Evolutionary conservation across 2,888 invertebrate genomes (phyloP).

Genomic region (Pyrrhia umbra): DNA sequence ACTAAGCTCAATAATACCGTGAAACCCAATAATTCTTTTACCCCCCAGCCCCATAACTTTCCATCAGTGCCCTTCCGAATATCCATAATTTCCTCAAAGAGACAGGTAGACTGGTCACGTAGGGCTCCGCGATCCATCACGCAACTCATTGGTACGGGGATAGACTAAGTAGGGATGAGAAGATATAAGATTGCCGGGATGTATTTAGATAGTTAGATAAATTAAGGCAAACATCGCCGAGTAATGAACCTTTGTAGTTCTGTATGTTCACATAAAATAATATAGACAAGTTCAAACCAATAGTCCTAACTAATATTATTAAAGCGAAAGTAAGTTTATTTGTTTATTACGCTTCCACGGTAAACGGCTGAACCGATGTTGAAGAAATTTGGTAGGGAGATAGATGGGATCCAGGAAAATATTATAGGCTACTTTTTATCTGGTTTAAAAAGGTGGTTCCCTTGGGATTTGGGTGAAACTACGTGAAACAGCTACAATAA

Average conservation of each 20-base stretch:
- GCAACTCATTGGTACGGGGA: slow-evolving; percentile 30
- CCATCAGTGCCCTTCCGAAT: slow-evolving; percentile 30
- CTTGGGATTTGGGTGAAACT: no score
- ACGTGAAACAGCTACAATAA: no score
- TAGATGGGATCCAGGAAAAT: no score
- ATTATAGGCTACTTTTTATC: no score
- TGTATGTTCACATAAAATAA: no score
- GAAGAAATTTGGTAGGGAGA: no score
- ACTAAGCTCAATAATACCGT: slow-evolving; percentile 1
- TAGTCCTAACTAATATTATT: no score
- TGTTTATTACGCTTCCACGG: no score
- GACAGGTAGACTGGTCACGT: slow-evolving; percentile 55
- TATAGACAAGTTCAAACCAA: no score
- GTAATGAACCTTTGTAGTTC: neutral
- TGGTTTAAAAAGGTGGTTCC: no score
- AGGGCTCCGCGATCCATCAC: slow-evolving; percentile 53
- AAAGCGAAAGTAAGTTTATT: no score
- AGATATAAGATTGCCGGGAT: slow-evolving; percentile 13
- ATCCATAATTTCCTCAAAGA: slow-evolving; percentile 40
- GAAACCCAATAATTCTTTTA: slow-evolving; percentile 29
- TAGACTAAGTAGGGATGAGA: slow-evolving; percentile 20
- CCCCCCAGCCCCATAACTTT: slow-evolving; percentile 31
- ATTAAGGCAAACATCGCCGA: neutral
- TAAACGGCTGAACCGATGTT: no score
- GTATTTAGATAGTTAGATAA: neutral